These are phyloP conservation scores for Argyresthia goedartella DNA, from an alignment of 2,888 invertebrate genomes.

Conservation along the genomic window DNA sequence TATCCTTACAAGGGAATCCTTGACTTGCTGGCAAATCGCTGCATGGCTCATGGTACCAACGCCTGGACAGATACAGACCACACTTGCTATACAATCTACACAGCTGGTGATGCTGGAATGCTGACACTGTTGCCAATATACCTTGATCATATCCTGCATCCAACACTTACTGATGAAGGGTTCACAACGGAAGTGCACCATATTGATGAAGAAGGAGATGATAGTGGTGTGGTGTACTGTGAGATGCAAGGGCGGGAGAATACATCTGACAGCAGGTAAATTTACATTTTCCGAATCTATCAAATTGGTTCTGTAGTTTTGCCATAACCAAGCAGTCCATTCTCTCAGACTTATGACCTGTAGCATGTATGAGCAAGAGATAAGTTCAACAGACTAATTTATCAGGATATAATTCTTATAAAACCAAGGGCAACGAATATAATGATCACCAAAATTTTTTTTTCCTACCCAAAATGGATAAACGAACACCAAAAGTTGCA, in stretches of 20 bases:
- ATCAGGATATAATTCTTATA: no score
- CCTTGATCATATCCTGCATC: slow-evolving; percentile 89
- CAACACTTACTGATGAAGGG: slow-evolving; percentile 84
- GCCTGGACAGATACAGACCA: slow-evolving; percentile 91
- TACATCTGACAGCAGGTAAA: slow-evolving; percentile 76
- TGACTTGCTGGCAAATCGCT: slow-evolving; percentile 90
- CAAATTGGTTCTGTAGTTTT: no score
- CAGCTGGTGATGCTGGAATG: slow-evolving; percentile 87
- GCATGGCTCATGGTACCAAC: slow-evolving; percentile 92
- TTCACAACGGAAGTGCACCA: slow-evolving; percentile 94
- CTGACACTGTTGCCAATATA: slow-evolving; percentile 90
- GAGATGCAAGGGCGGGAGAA: slow-evolving; percentile 94
- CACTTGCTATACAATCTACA: slow-evolving; percentile 91
- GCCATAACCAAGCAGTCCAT: no score
- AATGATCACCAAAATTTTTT: no score
- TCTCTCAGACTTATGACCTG: no score
- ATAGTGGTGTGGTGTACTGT: slow-evolving; percentile 96
- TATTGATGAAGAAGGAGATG: slow-evolving; percentile 87
- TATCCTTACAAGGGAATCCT: slow-evolving; percentile 92
- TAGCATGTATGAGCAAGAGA: no score
- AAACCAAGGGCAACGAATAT: no score
- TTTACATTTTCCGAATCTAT: background rate
- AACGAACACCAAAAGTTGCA: no score
- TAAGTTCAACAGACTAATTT: no score
- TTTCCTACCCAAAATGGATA: no score